Evolutionary conservation across 2,113 vertebrate genomes (phyloP), one percentile per base, ranked within the genome.

Genomic region (Menura novaehollandiae): DNA sequence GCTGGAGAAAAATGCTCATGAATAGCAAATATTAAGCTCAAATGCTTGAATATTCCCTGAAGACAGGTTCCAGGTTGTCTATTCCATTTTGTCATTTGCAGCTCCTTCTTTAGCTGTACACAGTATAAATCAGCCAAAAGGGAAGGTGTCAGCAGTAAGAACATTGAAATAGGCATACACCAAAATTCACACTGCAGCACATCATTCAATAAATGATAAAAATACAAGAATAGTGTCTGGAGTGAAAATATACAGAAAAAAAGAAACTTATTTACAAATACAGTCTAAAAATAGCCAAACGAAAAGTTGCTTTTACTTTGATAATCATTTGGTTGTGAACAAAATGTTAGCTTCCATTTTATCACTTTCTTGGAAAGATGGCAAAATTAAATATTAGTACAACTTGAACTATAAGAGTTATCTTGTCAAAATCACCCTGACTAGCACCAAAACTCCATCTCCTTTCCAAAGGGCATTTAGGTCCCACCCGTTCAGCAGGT

Each of bases 1-100:
- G 56, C 52, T 82, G 51, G 28, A 84, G 73, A 89, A 87, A 95
- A 96, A 82, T 67, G 53, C 47, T 77, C 33, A 56, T 66, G 44
- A 95, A 92, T 35, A 93, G 27, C 79, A 95, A 94, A 83, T 89
- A 91, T 62, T 94, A 72, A 91, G 51, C 63, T 84, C 1, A 60
- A 93, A 85, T 86, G 51, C 44, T 78, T 86, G 72, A 84, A 75
- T 82, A 87, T 73, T 92, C 83, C 79, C 89, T 62, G 58, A 94
- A 91, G 86, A 94, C 22, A 47, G 49, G 37, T 91, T 94, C 68
- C 76, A 95, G 37, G 72, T 89, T 95, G 71, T 88, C 74, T 95
- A 24, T 91, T 94, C 22, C 41, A 59, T 87, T 92, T 93, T 91
- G 49, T 87, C 62, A 73, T 89, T 94, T 93, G 66, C 26, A 85